Percentiles rank a stretch among this genome's conserved stretches.
Conservation (phyloP, 2,113 vertebrate species). For the Eubucco bourcierii region DNA sequence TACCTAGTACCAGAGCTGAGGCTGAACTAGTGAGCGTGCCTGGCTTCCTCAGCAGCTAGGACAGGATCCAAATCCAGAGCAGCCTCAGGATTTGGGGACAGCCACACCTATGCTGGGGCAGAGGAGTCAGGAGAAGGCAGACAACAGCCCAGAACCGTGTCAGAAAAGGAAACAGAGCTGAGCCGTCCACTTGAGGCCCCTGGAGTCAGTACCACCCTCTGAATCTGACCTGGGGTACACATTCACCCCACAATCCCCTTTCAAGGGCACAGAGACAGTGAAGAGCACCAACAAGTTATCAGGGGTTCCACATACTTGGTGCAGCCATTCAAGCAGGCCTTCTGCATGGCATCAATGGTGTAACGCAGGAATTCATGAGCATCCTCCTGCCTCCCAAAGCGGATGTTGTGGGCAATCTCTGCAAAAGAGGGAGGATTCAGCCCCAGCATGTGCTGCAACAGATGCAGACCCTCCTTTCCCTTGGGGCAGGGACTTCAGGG, state of each 20-base stretch:
- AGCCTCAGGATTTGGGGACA: not conserved
- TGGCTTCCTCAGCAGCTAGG: not conserved
- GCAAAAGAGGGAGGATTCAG: not conserved
- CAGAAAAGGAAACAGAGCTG: not conserved
- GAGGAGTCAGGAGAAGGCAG: not conserved
- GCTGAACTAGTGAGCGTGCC: not conserved
- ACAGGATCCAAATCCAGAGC: not conserved
- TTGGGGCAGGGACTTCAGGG: rapidly evolving
- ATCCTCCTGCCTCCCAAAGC: conserved; percentile 93
- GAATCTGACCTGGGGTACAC: not conserved
- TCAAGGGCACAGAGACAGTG: not conserved
- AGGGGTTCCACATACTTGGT: conserved; percentile 80
- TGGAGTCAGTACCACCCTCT: not conserved
- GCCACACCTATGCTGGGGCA: not conserved
- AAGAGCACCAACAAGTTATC: not conserved
- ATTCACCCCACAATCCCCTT: not conserved
- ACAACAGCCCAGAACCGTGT: not conserved
- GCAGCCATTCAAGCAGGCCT: conserved; percentile 89
- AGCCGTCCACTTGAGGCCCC: not conserved
- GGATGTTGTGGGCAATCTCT: conserved; percentile 94
- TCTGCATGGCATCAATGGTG: conserved; percentile 96
- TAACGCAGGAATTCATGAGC: conserved; percentile 95
- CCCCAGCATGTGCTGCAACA: rapidly evolving
- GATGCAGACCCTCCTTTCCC: not conserved
- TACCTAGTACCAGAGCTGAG: not conserved